A percentile compares a stretch with the other conserved stretches of the same genome.
These are phyloP conservation scores for Phainopepla nitens DNA, from an alignment of 2,113 vertebrate genomes.

Conservation along the genomic window DNA sequence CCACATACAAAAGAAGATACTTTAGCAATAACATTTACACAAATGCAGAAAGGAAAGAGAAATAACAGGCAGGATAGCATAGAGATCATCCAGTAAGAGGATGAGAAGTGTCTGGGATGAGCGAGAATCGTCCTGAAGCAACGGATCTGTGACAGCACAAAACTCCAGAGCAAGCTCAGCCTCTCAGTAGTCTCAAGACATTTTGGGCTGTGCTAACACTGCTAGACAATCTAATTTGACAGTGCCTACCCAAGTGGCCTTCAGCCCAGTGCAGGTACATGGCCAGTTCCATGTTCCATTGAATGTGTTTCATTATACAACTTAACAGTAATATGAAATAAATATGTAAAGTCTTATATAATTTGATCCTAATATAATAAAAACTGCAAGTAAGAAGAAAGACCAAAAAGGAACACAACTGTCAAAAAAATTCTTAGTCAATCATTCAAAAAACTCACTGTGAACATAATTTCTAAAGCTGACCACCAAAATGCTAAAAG, in stretches of 20 bases:
- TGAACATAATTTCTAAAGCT: not conserved
- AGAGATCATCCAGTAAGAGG: not conserved
- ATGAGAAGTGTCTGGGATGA: not conserved
- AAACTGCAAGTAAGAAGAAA: not conserved
- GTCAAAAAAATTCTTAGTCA: not conserved
- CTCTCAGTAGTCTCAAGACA: not conserved
- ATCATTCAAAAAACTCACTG: not conserved
- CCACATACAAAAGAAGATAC: not conserved
- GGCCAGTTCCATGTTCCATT: not conserved
- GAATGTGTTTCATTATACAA: not conserved
- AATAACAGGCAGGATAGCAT: not conserved
- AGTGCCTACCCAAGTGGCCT: not conserved
- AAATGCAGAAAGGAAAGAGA: not conserved
- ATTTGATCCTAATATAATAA: not conserved
- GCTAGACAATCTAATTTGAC: not conserved
- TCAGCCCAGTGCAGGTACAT: not conserved
- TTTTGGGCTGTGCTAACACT: not conserved
- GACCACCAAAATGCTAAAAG: not conserved
- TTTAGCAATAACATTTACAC: not conserved
- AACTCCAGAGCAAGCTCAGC: not conserved
- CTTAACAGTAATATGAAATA: not conserved
- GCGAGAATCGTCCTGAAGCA: not conserved
- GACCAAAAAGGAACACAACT: not conserved
- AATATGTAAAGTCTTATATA: not conserved
- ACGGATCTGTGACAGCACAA: not conserved